Conservation (phyloP, 2,888 invertebrate genomes). For the Pasiphila rectangulata region DNA sequence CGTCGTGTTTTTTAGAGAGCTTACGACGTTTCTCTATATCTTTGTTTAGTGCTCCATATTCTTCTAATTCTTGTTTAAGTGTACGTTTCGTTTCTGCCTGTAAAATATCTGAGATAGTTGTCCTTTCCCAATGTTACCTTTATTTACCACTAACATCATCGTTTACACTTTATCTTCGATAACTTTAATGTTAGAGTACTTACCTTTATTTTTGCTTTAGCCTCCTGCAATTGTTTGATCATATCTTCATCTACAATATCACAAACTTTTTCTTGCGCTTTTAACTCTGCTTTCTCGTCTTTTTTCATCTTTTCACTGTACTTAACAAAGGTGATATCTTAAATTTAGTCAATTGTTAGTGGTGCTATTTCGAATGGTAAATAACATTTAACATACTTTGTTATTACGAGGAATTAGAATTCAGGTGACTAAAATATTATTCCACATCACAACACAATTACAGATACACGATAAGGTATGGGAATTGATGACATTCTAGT, state of each 20-base stretch:
- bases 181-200: too few species aligned
- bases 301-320: slow-evolving; percentile 35
- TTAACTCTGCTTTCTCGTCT: slow-evolving; percentile 28
- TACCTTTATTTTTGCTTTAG: slow-evolving; percentile 37
- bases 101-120: slow-evolving; percentile 3
- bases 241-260: slow-evolving; percentile 36
- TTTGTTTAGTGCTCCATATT: slow-evolving; percentile 36
- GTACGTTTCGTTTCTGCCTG: slow-evolving; percentile 35
- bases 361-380: too few species aligned
- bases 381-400: too few species aligned
- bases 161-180: too few species aligned
- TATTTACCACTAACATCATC: too few species aligned
- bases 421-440: too few species aligned
- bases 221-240: slow-evolving; percentile 36
- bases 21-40: slow-evolving; percentile 23
- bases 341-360: neutral
- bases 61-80: slow-evolving; percentile 35
- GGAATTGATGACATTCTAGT: too few species aligned
- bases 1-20: slow-evolving; percentile 30
- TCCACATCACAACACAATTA: too few species aligned
- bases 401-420: too few species aligned
- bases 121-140: neutral
- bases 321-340: slow-evolving; percentile 11
- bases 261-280: slow-evolving; percentile 32
- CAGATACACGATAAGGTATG: too few species aligned